phyloP scores from a whole-genome alignment of 2,113 vertebrate genomes.

The Pheucticus melanocephalus region DNA sequence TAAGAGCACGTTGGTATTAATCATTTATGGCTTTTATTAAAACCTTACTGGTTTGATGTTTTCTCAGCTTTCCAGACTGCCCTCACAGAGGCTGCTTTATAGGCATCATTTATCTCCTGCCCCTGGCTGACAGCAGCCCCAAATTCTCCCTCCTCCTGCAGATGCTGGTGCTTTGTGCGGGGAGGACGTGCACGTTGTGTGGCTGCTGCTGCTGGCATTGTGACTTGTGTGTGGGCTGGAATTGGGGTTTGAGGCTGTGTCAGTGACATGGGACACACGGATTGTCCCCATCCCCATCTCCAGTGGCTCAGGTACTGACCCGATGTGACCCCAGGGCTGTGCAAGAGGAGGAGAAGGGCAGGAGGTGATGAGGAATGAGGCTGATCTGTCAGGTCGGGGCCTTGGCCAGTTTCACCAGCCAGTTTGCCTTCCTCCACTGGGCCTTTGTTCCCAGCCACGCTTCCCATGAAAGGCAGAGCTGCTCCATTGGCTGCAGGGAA shows the following conservation, averaged over 20 bases:
- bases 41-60: not conserved
- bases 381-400: not conserved
- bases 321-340: not conserved
- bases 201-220: not conserved
- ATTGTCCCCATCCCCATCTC: not conserved
- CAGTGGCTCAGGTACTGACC: accelerated
- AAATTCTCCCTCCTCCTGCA: not conserved
- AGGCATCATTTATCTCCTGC: not conserved
- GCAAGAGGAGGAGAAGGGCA: not conserved
- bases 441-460: conserved; percentile 27
- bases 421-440: not conserved
- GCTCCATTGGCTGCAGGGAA: not conserved
- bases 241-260: not conserved
- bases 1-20: not conserved
- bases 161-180: not conserved
- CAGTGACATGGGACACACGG: not conserved
- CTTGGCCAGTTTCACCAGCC: not conserved
- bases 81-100: not conserved
- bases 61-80: not conserved
- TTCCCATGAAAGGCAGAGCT: not conserved
- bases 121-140: not conserved
- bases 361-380: not conserved
- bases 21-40: not conserved
- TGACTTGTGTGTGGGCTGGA: not conserved
- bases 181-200: accelerated